phyloP scores from a whole-genome alignment of 2,113 vertebrate genomes.

The Fulica atra region DNA sequence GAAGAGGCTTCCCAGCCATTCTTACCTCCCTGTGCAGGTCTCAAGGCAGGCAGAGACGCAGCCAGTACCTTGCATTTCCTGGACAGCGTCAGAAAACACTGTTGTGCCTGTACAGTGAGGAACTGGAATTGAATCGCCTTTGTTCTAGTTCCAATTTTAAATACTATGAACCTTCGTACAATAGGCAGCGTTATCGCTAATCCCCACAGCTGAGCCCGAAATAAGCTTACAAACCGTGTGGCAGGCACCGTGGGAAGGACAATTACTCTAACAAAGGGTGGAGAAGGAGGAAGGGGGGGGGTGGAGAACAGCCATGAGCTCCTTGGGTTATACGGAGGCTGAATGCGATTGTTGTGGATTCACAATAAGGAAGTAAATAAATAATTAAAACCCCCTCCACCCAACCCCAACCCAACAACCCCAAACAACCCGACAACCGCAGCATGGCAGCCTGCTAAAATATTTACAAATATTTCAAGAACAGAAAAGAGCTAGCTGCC shows the following conservation, averaged over 20 bases:
- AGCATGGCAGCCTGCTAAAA: slow-evolving; percentile 43
- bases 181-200: slow-evolving; percentile 64
- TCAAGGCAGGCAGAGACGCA: background rate
- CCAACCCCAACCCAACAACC: background rate
- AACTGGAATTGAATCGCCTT: slow-evolving; percentile 57
- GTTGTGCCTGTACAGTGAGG: background rate
- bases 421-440: slow-evolving; percentile 6
- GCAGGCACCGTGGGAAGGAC: slow-evolving; percentile 70
- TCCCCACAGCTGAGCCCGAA: slow-evolving; percentile 69
- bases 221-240: slow-evolving; percentile 70
- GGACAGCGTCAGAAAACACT: background rate
- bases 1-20: background rate
- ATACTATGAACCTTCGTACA: slow-evolving; percentile 69
- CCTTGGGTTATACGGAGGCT: slow-evolving; percentile 34
- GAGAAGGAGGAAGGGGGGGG: background rate
- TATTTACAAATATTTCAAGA: slow-evolving; percentile 61
- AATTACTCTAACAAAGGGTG: slow-evolving; percentile 72
- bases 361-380: slow-evolving; percentile 44
- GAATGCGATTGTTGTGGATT: slow-evolving; percentile 51
- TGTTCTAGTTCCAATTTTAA: slow-evolving; percentile 74
- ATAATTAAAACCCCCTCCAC: background rate
- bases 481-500: background rate
- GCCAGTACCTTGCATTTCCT: slow-evolving; percentile 22
- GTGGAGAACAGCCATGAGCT: background rate
- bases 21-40: background rate